Evolutionary conservation across 1,140 invertebrate genomes (phyloP), one percentile per base, ranked within the genome.

Genomic region (Zophobas atratus): DNA sequence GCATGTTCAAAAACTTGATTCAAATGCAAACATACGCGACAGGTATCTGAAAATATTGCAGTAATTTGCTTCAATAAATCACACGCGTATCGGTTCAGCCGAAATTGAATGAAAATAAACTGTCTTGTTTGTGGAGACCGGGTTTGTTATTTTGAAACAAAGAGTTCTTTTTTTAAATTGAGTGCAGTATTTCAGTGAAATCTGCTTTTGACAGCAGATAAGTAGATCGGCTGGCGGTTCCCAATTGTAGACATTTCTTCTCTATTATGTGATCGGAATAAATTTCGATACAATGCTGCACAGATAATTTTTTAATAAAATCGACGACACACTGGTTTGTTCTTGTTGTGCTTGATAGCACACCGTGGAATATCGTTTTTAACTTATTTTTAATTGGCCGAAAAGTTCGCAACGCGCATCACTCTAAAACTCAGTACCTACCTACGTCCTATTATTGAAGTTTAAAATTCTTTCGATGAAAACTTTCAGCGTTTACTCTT

Each of bases 1-100:
- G 43, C 60, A 67, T 38, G 32, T 32, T 43, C 20, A 48, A 67
- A 43, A 41, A 38, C n/a, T 39, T 6, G 32, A 60, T 35, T 60
- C 6, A 60, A 60, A 57, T 20, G 32, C 1, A 34, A 8, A 32
- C 41, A 20, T 41, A 43, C 57, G 1, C 36, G 57, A 63, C 57
- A 63, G 57, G 57, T 63, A 63, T 3, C 39, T 32, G 39, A 67
- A 67, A 41, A 41, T 67, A 43, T 43, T 67, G 60, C 60, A n/a
- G 60, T 67, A 67, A 67, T 67, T 67, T 67, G 39, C 60, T 41
- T 32, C 39, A 67, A 67, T 67, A 43, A 67, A 67, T 67, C 60
- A 67, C 6, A 57, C 2, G n/a, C 38, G 38, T 67, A 46, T 67
- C 60, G 60, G 38, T 67, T 48, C 38, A 36, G 8, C 6, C 20